phyloP scores from a whole-genome alignment of 2,888 invertebrate species.

The Macaria notata region DNA sequence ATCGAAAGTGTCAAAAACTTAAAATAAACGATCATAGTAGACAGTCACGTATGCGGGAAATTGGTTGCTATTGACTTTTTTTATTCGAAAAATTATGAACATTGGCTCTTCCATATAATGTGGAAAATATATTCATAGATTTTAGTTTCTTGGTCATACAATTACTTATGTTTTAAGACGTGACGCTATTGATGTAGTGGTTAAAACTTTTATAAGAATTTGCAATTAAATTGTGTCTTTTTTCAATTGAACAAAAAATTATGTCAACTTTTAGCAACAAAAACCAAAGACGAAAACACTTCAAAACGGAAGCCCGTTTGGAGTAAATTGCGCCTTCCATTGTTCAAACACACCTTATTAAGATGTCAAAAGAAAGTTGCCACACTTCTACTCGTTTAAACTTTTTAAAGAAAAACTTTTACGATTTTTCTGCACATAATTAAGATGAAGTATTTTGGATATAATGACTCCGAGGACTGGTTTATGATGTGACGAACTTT shows the following conservation, averaged over 20 bases:
- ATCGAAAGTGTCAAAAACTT: too few species aligned
- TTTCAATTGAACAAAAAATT: conserved; percentile 1
- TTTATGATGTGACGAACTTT: conserved; percentile 21
- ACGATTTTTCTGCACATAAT: conserved; percentile 31
- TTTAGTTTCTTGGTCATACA: too few species aligned
- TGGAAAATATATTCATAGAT: too few species aligned
- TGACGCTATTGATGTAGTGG: too few species aligned
- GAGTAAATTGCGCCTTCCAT: conserved; percentile 13
- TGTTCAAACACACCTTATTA: conserved; percentile 24
- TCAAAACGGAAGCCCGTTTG: conserved; percentile 3
- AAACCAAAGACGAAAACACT: conserved; percentile 4
- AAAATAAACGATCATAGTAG: too few species aligned
- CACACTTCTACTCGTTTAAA: conserved; percentile 16
- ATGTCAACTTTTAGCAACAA: conserved; percentile 7
- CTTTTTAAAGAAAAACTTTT: conserved; percentile 25
- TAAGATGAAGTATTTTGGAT: conserved; percentile 24
- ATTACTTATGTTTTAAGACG: too few species aligned
- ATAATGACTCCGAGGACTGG: conserved; percentile 22
- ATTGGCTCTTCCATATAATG: too few species aligned
- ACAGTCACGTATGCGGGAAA: too few species aligned
- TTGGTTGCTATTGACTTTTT: too few species aligned
- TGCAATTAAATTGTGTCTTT: not conserved
- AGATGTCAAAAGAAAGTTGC: conserved; percentile 21
- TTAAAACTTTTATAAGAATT: too few species aligned
- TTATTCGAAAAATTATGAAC: too few species aligned